Evolutionary conservation across 2,797 vertebrate species (phyloP).

Genomic region (Poecile montanus): DNA sequence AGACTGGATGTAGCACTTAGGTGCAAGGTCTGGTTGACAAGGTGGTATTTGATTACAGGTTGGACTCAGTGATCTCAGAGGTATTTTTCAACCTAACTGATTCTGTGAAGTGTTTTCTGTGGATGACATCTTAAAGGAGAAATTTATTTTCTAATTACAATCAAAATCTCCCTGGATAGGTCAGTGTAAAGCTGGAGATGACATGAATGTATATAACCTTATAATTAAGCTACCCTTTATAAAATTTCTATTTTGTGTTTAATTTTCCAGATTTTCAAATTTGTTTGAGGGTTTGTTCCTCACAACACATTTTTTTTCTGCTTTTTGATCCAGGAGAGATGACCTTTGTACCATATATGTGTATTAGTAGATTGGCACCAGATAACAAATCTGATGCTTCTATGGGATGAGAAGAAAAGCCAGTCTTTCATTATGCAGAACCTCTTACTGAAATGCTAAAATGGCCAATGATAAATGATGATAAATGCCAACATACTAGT

Average conservation of each 20-base stretch:
- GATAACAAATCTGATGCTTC: too few relatives aligned
- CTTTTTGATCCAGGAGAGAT: too few relatives aligned
- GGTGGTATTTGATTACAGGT: background rate
- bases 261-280: background rate
- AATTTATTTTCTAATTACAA: background rate
- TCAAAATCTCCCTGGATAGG: background rate
- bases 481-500: too few relatives aligned
- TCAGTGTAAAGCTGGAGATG: background rate
- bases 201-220: background rate
- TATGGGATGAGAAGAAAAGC: too few relatives aligned
- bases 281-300: too few relatives aligned
- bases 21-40: background rate
- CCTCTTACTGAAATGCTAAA: too few relatives aligned
- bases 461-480: too few relatives aligned
- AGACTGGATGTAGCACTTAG: background rate
- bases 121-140: background rate
- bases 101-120: background rate
- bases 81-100: background rate
- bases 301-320: too few relatives aligned
- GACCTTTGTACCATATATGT: too few relatives aligned
- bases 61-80: background rate
- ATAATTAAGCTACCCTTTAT: background rate
- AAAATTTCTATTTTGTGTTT: background rate
- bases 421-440: too few relatives aligned
- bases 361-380: too few relatives aligned